A percentile compares a stretch with the other conserved stretches of the same genome.
These are phyloP conservation scores for Mythimna ferrago DNA, from an alignment of 2,888 invertebrate species.

Conservation along the genomic window DNA sequence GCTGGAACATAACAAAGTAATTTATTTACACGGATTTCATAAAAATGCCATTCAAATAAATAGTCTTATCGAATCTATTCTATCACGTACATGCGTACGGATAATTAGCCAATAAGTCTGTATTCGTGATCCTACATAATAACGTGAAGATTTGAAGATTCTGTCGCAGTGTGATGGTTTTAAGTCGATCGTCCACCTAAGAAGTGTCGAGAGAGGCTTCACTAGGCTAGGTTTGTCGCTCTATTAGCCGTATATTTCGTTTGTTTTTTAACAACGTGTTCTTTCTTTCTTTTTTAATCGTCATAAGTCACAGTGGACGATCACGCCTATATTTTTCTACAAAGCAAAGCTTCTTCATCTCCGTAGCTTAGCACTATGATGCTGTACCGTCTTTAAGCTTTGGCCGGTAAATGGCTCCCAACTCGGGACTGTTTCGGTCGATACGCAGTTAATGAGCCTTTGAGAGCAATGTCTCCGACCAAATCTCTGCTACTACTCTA, in stretches of 20 bases:
- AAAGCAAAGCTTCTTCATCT: not conserved
- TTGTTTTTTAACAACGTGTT: too few species aligned
- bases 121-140: constrained; percentile 3
- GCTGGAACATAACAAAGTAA: too few species aligned
- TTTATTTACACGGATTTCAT: too few species aligned
- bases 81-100: too few species aligned
- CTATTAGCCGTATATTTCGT: too few species aligned
- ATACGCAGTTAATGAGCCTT: constrained; percentile 47
- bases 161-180: constrained; percentile 6
- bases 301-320: not conserved
- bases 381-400: constrained; percentile 13
- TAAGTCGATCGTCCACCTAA: not conserved
- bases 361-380: not conserved
- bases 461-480: constrained; percentile 30
- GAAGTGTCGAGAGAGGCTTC: not conserved
- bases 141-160: not conserved
- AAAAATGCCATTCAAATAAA: too few species aligned
- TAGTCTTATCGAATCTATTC: too few species aligned
- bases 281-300: too few species aligned
- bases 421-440: constrained; percentile 50
- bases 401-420: constrained; percentile 25
- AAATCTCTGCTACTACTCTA: constrained; percentile 20
- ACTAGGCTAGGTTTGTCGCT: not conserved
- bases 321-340: not conserved
- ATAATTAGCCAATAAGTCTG: too few species aligned